These are phyloP conservation scores for Urocyon cinereoargenteus DNA, from an alignment of 2,797 vertebrate genomes.

Conservation along the genomic window DNA sequence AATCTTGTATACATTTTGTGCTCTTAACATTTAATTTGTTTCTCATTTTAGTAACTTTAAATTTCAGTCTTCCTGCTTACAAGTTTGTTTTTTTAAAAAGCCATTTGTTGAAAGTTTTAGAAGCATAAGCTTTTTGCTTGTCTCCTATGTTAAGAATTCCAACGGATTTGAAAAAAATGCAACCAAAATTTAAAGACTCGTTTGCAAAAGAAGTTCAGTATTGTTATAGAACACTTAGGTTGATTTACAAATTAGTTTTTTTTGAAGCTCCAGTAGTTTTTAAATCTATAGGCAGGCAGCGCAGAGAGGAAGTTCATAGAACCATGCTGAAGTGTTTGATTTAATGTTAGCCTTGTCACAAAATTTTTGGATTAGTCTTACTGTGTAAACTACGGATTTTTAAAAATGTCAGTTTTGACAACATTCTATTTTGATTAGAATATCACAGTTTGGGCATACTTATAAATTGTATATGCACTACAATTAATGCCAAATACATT, in stretches of 20 bases:
- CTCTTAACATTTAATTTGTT: conserved; percentile 7
- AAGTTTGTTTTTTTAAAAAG: neutral
- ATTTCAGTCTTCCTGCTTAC: neutral
- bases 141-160: neutral
- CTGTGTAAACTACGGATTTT: neutral
- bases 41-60: neutral
- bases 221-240: neutral
- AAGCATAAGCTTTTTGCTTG: neutral
- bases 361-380: neutral
- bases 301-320: neutral
- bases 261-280: neutral
- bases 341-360: neutral
- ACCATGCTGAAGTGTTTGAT: neutral
- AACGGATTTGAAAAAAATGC: conserved; percentile 22
- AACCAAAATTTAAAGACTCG: neutral
- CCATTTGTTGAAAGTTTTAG: neutral
- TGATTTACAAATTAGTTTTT: neutral
- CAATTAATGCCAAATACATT: neutral
- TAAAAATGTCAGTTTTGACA: neutral
- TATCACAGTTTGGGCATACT: neutral
- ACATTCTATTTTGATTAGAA: conserved; percentile 2
- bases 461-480: neutral
- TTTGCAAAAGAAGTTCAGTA: neutral
- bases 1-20: neutral
- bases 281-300: neutral